These are phyloP conservation scores for Enteromius radiatus DNA, from an alignment of 2,797 vertebrate genomes.

Conservation along the genomic window DNA sequence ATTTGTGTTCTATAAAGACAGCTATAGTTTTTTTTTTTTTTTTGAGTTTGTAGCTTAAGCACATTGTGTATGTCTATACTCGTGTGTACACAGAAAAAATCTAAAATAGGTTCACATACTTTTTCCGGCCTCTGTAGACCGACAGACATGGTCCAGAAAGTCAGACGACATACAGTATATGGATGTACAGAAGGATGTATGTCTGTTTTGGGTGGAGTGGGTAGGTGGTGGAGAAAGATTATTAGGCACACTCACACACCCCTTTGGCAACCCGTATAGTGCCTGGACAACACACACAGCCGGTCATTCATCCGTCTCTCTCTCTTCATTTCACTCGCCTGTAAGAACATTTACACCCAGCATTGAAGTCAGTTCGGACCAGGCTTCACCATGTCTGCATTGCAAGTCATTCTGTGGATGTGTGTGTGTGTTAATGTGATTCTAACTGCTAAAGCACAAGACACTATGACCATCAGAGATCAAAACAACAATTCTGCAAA, in stretches of 20 bases:
- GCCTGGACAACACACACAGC: conserved; percentile 26
- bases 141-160: not conserved
- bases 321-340: conserved; percentile 9
- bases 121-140: not conserved
- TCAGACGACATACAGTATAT: not conserved
- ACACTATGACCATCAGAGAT: conserved; percentile 62
- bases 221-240: conserved; percentile 27
- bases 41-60: too few species aligned
- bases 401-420: conserved; percentile 66
- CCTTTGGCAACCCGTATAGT: conserved; percentile 21
- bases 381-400: conserved; percentile 72
- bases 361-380: conserved; percentile 35
- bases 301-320: conserved; percentile 35
- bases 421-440: conserved; percentile 64
- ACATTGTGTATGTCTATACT: too few species aligned
- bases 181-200: not conserved
- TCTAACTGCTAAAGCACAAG: conserved; percentile 53
- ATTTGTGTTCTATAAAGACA: too few species aligned
- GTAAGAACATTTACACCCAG: conserved; percentile 41
- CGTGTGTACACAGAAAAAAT: not conserved
- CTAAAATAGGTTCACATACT: not conserved
- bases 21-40: too few species aligned
- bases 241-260: conserved; percentile 46
- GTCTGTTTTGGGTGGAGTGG: conserved; percentile 30
- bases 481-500: not conserved